Percentiles rank a stretch among this genome's conserved stretches.
Conservation (phyloP, 1,140 invertebrate species). For the Bombus vancouverensis region DNA sequence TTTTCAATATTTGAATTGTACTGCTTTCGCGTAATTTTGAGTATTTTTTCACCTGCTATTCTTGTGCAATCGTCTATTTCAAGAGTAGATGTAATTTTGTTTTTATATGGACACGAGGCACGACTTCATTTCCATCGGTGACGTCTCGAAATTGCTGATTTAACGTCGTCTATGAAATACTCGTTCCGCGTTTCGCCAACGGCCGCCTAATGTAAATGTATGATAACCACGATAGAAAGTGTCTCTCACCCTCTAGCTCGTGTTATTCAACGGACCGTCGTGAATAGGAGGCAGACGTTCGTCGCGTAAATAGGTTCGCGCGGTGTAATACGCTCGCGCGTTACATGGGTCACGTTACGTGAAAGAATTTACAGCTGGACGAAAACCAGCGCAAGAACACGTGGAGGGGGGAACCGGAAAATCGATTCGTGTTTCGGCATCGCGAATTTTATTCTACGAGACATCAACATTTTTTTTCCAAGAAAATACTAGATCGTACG, state of each 20-base stretch:
- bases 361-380: slow-evolving; percentile 31
- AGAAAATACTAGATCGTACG: background rate
- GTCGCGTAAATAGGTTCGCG: slow-evolving; percentile 28
- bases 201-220: slow-evolving; percentile 72
- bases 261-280: slow-evolving; percentile 59
- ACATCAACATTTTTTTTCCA: too few relatives aligned
- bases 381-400: background rate
- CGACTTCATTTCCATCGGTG: background rate
- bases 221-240: slow-evolving; percentile 70
- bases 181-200: background rate
- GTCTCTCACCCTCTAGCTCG: slow-evolving; percentile 41
- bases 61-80: background rate
- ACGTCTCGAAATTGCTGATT: slow-evolving; percentile 43
- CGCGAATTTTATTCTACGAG: too few relatives aligned
- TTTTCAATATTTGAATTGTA: too few relatives aligned
- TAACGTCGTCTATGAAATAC: slow-evolving; percentile 50
- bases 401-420: background rate
- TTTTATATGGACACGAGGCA: background rate
- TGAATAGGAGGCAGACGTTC: slow-evolving; percentile 47
- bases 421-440: background rate
- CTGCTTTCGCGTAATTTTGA: background rate
- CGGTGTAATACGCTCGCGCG: slow-evolving; percentile 14
- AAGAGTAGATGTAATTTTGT: background rate
- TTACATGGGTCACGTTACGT: slow-evolving; percentile 3
- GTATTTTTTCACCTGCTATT: too few relatives aligned